Evolutionary conservation across 37 sponge, comb jelly and placozoan species (phyloP).

Genomic region (Beroe ovata): DNA sequence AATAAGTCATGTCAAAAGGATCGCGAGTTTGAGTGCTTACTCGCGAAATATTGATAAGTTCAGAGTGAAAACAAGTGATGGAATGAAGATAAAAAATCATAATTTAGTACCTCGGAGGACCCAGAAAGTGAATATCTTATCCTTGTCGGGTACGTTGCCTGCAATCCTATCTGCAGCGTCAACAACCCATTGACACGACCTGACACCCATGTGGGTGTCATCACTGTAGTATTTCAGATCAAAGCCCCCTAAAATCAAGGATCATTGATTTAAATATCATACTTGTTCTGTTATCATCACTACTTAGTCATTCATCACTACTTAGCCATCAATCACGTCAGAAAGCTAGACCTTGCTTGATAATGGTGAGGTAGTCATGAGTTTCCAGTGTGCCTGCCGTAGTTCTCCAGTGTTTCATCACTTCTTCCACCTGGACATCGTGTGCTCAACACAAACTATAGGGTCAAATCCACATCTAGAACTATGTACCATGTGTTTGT

Average conservation of each 20-base stretch:
- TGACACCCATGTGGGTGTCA: background rate
- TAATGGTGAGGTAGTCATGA: background rate
- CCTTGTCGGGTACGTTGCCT: background rate
- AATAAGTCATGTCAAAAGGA: no score
- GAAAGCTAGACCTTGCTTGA: conserved; percentile 11
- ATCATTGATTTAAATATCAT: no score
- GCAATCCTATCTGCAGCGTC: background rate
- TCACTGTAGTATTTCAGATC: conserved; percentile 5
- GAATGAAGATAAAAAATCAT: no score
- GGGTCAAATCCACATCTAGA: no score
- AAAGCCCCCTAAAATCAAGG: background rate
- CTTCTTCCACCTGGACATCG: background rate
- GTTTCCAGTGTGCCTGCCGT: conserved; percentile 18
- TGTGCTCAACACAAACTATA: no score
- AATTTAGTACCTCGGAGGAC: conserved; percentile 19
- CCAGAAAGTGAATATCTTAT: background rate
- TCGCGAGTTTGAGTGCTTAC: no score
- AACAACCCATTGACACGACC: conserved; percentile 9
- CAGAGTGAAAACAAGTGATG: background rate
- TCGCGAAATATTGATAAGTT: background rate
- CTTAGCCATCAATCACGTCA: no score
- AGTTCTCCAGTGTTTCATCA: conserved; percentile 25
- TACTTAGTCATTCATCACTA: background rate
- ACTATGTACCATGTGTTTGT: no score
- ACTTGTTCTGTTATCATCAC: no score